Base-by-base conservation (phyloP, 2,888 invertebrate species). In the Diploptera punctata region DNA sequence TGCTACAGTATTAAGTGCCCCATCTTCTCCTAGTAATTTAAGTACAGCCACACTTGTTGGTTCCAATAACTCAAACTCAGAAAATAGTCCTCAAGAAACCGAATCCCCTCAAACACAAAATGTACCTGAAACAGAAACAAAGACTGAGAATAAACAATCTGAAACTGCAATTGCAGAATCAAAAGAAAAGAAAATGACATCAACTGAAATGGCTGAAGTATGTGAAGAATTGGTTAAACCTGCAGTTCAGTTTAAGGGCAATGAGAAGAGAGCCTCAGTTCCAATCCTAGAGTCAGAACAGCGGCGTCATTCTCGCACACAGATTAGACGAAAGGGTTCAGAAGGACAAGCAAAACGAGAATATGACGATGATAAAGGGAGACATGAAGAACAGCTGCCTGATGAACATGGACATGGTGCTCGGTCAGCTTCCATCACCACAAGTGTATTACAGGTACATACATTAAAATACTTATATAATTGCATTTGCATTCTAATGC, bases 41-140 rank as follows among this genome's bases (percentile, higher is more conserved):
- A 92, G 92, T 78, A 91, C 91, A 10, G 89, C 90, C 0, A 93
- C 93, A 0, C 80, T 93, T 61, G 88, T 93, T 0, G 91, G 90
- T 0, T 86, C 86, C 2, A 85, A 85, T 4, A 83, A 84, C 57
- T 85, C 85, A 0, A 83, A 84, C 57, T 85, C 85, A 0, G 80
- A 83, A 74, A 81, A 78, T 24, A 80, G 82, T 76, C 79, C 81
- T 21, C 82, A 81, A 75, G 80, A 80, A 13, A 31, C 61, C 44
- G 73, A 69, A 26, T 29, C 71, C 43, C 67, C 67, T 18, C 69
- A 73, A 38, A 19, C 52, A 19, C 67, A 68, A 52, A 44, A 7
- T 19, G 67, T 73, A 52, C 21, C 43, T 44, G 49, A 38, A 33
- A 67, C 38, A 1, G 62, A 70, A n/a, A 16, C 24, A 33, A 49